A percentile compares a stretch with the other conserved stretches of the same genome.
Conservation (phyloP, 2,113 vertebrate species). For the Melanostigma gelatinosum region DNA sequence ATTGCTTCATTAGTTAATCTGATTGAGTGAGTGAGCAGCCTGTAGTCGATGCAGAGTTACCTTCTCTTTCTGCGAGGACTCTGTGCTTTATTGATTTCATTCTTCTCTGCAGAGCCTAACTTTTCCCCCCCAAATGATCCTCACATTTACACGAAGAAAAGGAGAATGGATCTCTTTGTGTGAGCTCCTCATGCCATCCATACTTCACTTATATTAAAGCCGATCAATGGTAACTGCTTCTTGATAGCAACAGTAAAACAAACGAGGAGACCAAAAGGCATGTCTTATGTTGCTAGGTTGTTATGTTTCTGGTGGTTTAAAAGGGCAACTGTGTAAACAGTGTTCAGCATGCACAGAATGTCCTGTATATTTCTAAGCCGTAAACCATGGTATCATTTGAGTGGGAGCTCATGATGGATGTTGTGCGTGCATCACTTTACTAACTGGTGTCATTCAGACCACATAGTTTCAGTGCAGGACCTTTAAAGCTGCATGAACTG, state of each 20-base stretch:
- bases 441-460: not conserved
- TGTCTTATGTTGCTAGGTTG: constrained; percentile 1
- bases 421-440: not conserved
- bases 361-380: not conserved
- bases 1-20: constrained; percentile 85
- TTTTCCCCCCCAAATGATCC: constrained; percentile 67
- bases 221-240: constrained; percentile 47
- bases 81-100: constrained; percentile 73
- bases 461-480: not conserved
- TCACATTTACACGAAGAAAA: constrained; percentile 68
- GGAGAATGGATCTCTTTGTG: constrained; percentile 66
- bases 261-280: constrained; percentile 22
- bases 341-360: not conserved
- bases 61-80: constrained; percentile 72
- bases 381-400: not conserved
- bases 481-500: not conserved
- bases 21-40: constrained; percentile 75
- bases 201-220: constrained; percentile 49
- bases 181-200: constrained; percentile 45
- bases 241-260: constrained; percentile 48
- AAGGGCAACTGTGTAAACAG: constrained; percentile 2
- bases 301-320: constrained; percentile 1
- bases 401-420: not conserved
- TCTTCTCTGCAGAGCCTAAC: constrained; percentile 71
- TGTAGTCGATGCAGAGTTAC: constrained; percentile 72